Evolutionary conservation across 2,888 invertebrate species (phyloP), one percentile per base, ranked within the genome.

Genomic region (Ectemnius continuus): DNA sequence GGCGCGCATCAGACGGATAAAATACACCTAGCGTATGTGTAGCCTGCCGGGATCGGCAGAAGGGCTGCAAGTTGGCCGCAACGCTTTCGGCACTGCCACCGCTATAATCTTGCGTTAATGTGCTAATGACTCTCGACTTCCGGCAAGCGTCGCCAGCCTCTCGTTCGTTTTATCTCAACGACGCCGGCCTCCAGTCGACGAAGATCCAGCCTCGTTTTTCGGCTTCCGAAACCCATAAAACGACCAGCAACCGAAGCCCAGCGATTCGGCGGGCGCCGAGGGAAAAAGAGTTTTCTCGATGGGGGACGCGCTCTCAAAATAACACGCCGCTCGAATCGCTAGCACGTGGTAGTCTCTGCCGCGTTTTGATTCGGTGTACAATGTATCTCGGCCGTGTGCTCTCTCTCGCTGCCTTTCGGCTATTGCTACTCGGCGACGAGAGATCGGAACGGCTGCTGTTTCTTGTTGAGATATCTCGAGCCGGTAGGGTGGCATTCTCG

Each of bases 161-260:
- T 63, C 48, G 36, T 16, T 67, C 59, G 56, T 74, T 78, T 81
- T 84, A 84, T 83, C 81, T 83, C 78, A 83, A 85, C 78, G 84
- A 79, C 81, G 73, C 69, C 67, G 70, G 81, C 74, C 76, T 73
- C 69, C 70, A 80, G 73, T 78, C 69, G 23, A 23, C 23, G 68
- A 28, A 52, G 16, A 36, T 36, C 48, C 48, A 36, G 36, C 47
- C 80, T 81, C 82, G 86, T 86, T 87, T 85, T 86, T 87, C 85
- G 79, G 81, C 84, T 87, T 87, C 87, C 88, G 88, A 85, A 87
- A 87, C 80, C 72, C 85, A 84, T 88, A 85, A 86, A 87, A 75
- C 75, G 75, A 65, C 57, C 61, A 36, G 36, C 8, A 0, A 36
- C 18, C 61, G 61, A 8, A 36, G 36, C 14, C 6, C 14, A n/a